Percentiles rank a stretch among this genome's conserved stretches.
These are phyloP conservation scores for Echinometra lucunter DNA, from an alignment of 53 echinoderm and acorn worm genomes.

Conservation along the genomic window DNA sequence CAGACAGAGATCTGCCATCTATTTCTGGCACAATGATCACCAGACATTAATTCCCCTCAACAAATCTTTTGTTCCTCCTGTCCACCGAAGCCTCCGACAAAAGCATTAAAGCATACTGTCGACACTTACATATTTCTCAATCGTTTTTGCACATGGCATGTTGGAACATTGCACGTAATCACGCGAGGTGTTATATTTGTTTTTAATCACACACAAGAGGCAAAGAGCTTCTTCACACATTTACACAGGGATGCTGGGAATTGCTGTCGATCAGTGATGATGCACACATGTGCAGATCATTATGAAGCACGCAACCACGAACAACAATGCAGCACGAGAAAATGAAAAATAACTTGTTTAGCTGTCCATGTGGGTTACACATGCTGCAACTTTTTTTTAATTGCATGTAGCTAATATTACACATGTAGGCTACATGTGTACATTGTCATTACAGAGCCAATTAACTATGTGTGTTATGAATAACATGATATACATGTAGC, in stretches of 20 bases:
- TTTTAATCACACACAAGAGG: conserved; percentile 31
- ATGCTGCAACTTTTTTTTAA: background rate
- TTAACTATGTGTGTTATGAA: too few species aligned
- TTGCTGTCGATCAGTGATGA: background rate
- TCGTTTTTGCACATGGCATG: background rate
- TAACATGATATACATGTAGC: too few species aligned
- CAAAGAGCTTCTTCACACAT: background rate
- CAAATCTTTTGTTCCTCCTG: background rate
- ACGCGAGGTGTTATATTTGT: conserved; percentile 13
- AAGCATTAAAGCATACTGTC: background rate
- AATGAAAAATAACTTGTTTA: background rate
- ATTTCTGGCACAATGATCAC: background rate
- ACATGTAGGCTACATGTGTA: too few species aligned
- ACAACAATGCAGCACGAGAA: background rate
- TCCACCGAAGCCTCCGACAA: background rate
- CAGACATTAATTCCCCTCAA: conserved; percentile 5
- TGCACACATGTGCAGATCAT: background rate
- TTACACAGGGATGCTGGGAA: background rate
- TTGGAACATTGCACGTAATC: background rate
- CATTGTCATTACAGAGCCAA: too few species aligned
- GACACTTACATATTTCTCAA: background rate
- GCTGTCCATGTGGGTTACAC: background rate
- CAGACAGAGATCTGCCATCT: background rate
- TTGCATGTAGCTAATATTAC: background rate
- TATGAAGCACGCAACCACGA: background rate